phyloP scores from a whole-genome alignment of 2,888 invertebrate genomes.

The Pecten maximus region DNA sequence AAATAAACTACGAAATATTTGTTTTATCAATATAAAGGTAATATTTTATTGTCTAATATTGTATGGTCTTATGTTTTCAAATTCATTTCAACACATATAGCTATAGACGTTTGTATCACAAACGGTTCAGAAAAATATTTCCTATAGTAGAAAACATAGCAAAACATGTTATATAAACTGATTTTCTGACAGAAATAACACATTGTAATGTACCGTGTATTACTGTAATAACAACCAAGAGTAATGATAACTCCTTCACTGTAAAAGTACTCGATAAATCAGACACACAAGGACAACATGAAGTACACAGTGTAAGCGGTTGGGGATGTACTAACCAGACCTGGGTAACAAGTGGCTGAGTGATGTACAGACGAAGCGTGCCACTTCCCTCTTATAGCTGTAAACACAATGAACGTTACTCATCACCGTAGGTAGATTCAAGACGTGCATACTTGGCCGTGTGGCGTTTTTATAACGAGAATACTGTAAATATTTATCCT shows the following conservation, averaged over 20 bases:
- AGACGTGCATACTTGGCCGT: not conserved
- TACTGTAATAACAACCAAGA: not conserved
- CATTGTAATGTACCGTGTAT: not conserved
- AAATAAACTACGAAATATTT: too few relatives aligned
- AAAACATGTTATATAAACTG: too few relatives aligned
- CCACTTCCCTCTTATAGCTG: slow-evolving; percentile 2
- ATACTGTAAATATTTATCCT: slow-evolving; percentile 15
- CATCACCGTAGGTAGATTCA: not conserved
- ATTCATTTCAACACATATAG: too few relatives aligned
- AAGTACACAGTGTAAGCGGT: not conserved
- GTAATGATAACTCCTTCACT: not conserved
- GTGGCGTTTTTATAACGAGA: slow-evolving; percentile 5
- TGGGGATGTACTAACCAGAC: not conserved
- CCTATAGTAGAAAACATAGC: too few relatives aligned
- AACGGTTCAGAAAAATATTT: too few relatives aligned
- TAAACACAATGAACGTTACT: slow-evolving; percentile 29
- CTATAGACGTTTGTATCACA: too few relatives aligned
- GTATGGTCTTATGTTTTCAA: too few relatives aligned
- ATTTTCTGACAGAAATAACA: too few relatives aligned
- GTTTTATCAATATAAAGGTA: too few relatives aligned
- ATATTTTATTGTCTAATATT: too few relatives aligned
- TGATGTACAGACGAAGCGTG: slow-evolving; percentile 1
- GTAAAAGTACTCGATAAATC: not conserved
- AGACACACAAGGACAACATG: not conserved
- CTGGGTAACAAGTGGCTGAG: slow-evolving; percentile 2